phyloP scores from a whole-genome alignment of 1,140 invertebrate genomes.

The Drosophila nebulosa region DNA sequence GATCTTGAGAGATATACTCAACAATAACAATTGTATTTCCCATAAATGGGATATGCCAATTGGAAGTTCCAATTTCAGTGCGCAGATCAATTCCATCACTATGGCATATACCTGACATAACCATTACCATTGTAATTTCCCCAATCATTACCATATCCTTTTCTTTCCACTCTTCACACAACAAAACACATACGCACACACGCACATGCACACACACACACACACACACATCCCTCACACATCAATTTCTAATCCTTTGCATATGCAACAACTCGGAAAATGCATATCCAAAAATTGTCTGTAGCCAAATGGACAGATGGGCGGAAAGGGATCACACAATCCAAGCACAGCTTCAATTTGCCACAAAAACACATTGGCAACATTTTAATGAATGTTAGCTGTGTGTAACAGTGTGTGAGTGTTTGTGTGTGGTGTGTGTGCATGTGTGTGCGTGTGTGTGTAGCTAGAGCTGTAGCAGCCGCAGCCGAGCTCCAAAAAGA shows the following conservation, averaged over 20 bases:
- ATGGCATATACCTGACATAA: background rate
- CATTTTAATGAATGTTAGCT: conserved; percentile 76
- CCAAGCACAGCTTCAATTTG: conserved; percentile 67
- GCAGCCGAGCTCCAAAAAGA: conserved; percentile 19
- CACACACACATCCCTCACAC: background rate
- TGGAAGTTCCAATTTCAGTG: background rate
- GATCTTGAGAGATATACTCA: no score
- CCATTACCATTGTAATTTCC: conserved; percentile 5
- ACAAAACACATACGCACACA: background rate
- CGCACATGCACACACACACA: background rate
- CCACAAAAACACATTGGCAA: conserved; percentile 78
- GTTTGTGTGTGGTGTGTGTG: background rate
- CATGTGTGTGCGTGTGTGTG: background rate
- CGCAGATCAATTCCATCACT: background rate
- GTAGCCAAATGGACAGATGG: background rate
- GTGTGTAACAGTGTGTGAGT: no score
- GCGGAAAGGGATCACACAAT: background rate
- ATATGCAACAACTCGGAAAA: conserved; percentile 57
- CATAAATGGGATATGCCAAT: no score
- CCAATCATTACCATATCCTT: conserved; percentile 7
- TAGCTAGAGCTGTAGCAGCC: conserved; percentile 36
- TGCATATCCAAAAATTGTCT: conserved; percentile 46
- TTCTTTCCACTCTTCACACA: background rate
- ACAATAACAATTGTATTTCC: no score
- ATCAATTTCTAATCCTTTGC: conserved; percentile 48